Evolutionary conservation across 2,113 vertebrate species (phyloP).

Genomic region (Elgaria multicarinata): DNA sequence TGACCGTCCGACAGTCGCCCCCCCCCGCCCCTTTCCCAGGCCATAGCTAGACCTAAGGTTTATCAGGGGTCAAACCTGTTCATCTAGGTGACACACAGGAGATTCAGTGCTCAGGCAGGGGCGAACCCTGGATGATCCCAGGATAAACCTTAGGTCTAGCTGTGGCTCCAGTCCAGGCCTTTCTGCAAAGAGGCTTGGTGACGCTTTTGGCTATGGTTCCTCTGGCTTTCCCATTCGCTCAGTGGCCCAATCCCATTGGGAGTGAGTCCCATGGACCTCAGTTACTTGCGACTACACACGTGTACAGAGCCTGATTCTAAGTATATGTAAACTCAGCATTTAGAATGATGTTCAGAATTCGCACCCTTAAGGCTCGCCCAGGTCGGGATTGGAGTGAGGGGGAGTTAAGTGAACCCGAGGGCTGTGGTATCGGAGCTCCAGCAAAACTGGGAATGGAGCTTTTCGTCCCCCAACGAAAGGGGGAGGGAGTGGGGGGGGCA

Average conservation of each 20-base stretch:
- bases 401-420: too few relatives aligned
- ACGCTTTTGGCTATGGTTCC: not conserved
- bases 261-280: not conserved
- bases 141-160: too few relatives aligned
- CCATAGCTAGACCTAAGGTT: too few relatives aligned
- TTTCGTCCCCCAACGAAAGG: not conserved
- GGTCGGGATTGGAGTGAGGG: not conserved
- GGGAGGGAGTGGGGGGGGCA: not conserved
- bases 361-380: not conserved
- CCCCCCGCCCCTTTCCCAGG: rapidly evolving
- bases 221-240: too few relatives aligned
- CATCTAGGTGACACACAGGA: too few relatives aligned
- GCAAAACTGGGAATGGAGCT: too few relatives aligned
- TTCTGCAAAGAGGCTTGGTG: not conserved
- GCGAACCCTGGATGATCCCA: too few relatives aligned
- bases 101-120: too few relatives aligned
- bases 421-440: not conserved
- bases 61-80: too few relatives aligned
- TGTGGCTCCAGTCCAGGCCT: not conserved
- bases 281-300: not conserved
- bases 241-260: not conserved
- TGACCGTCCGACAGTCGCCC: not conserved
- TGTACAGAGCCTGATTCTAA: not conserved
- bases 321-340: rapidly evolving
- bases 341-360: not conserved